Evolutionary conservation across 2,113 vertebrate species (phyloP).

Genomic region (Rhinolophus ferrumequinum): DNA sequence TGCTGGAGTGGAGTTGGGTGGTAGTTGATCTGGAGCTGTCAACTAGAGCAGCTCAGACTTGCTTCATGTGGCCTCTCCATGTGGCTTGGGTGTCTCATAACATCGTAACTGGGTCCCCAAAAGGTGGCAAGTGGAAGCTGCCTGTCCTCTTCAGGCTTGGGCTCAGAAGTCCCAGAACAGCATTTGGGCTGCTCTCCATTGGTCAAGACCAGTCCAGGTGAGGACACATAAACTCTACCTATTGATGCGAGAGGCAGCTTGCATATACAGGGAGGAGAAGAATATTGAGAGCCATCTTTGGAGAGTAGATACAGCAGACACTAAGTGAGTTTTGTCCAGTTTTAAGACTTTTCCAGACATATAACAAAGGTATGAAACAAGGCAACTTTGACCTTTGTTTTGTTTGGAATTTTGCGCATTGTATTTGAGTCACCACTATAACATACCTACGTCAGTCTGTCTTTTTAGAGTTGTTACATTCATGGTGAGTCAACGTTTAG

Average conservation of each 20-base stretch:
- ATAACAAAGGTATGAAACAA: background rate
- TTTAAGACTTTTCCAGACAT: background rate
- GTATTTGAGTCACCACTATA: background rate
- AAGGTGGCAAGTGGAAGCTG: background rate
- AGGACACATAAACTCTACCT: background rate
- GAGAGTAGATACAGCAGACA: background rate
- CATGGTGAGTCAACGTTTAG: background rate
- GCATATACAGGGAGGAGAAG: background rate
- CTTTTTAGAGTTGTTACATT: constrained; percentile 24
- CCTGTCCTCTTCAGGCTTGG: background rate
- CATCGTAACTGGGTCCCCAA: background rate
- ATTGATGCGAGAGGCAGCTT: background rate
- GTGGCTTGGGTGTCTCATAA: background rate
- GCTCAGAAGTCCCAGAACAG: background rate
- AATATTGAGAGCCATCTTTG: background rate
- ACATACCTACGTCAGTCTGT: background rate
- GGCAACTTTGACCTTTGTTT: background rate
- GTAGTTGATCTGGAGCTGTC: background rate
- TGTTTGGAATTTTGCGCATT: background rate
- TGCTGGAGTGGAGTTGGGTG: background rate
- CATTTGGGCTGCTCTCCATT: background rate
- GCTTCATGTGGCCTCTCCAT: background rate
- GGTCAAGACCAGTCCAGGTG: background rate
- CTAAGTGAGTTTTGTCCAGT: background rate
- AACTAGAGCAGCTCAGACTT: background rate